Base-by-base conservation (phyloP, 2,888 invertebrate species). In the Ornithoptera priamus region DNA sequence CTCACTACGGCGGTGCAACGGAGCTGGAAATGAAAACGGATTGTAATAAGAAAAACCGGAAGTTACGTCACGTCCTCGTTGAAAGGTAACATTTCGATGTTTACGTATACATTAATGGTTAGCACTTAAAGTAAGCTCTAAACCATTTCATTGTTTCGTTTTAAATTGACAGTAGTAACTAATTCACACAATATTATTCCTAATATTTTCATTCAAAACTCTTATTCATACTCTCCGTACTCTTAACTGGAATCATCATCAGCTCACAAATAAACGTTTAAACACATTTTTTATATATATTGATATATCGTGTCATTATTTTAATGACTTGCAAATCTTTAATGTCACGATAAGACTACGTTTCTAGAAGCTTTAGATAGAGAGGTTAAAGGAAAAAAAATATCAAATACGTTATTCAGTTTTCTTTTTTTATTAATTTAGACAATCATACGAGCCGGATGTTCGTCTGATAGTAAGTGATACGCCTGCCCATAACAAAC, bases 31-130 rank as follows among this genome's bases (percentile, higher is more conserved):
- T 53, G 15, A 20, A 56, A 62, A 68, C 53, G 46, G 62, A 65
- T 65, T 30, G 57, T n/a, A 65, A 62, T 17, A 46, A 36, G 20
- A 58, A 67, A 62, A 67, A 30, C 53, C 65, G 65, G 61, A 65
- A 46, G n/a, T 62, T 36, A 5, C 46, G 56, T 62, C 62, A 36
- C n/a, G 39, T 53, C 30, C 57, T 62, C n/a, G 12, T 46, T 39
- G 22, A 63, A 63, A 63, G n/a, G 12, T 56, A 56, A 64, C 50
- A 39, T 53, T 63, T 22, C 22, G 22, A 6, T 58, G 20, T 58
- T 58, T 58, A 12, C 22, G 10, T 58, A 22, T n/a, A 53, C 18
- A 53, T n/a, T 53, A n/a, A 53, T n/a, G 53, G 46, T 46, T 46
- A 46, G 46, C 46, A 17, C 46, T 46, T 46, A 46, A 46, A 46